These are phyloP conservation scores for Pinna nobilis DNA, from an alignment of 1,140 invertebrate genomes.

Conservation along the genomic window DNA sequence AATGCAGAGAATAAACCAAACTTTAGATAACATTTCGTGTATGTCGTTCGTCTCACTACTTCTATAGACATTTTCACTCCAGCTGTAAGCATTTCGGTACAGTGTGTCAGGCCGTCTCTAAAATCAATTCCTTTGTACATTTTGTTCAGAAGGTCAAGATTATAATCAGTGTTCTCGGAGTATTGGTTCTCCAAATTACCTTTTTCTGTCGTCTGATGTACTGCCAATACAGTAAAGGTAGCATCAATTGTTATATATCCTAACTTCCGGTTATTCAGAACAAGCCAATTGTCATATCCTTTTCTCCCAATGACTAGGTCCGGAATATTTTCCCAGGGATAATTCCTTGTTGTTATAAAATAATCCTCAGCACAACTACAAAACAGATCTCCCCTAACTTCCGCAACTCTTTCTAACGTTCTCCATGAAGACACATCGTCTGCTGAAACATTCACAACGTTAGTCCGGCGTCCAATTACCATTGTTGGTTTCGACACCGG, in stretches of 20 bases:
- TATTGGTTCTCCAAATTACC: constrained; percentile 48
- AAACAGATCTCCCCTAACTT: constrained; percentile 42
- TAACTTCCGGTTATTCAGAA: constrained; percentile 41
- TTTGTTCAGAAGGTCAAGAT: no score
- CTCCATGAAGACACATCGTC: constrained; percentile 33
- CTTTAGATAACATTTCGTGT: no score
- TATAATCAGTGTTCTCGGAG: no score
- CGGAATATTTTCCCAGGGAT: constrained; percentile 57
- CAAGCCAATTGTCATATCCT: constrained; percentile 63
- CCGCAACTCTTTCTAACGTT: constrained; percentile 28
- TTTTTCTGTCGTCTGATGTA: constrained; percentile 56
- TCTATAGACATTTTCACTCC: no score
- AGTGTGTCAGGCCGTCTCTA: no score
- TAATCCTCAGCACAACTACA: constrained; percentile 58
- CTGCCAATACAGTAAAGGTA: constrained; percentile 50
- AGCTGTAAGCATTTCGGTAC: no score
- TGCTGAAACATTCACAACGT: constrained; percentile 41
- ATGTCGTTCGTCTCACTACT: no score
- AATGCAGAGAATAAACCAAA: no score
- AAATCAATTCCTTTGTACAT: no score
- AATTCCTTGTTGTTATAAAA: constrained; percentile 55
- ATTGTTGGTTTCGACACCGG: constrained; percentile 25
- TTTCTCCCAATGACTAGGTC: constrained; percentile 59
- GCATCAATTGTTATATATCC: constrained; percentile 54
- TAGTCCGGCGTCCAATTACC: constrained; percentile 49